Conservation (phyloP, 1,140 invertebrate species). For the Ceratosolen fusciceps region DNA sequence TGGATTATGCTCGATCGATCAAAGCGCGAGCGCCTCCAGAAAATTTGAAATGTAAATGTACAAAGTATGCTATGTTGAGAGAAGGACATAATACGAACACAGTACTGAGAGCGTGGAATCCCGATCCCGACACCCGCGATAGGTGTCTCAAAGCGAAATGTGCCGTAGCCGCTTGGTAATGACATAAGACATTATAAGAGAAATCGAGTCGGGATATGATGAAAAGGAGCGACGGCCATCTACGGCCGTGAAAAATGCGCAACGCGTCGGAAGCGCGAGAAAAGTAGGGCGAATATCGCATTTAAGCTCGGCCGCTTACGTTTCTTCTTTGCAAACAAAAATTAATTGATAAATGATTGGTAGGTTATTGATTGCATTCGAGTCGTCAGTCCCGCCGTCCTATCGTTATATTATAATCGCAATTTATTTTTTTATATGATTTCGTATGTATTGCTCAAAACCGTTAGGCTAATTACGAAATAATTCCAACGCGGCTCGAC, state of each 20-base stretch:
- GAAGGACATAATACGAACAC: constrained; percentile 38
- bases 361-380: too few relatives aligned
- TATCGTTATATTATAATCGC: too few relatives aligned
- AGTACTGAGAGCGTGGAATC: constrained; percentile 44
- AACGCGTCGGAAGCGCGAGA: neutral
- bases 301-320: too few relatives aligned
- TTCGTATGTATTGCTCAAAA: too few relatives aligned
- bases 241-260: neutral
- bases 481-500: too few relatives aligned
- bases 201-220: neutral
- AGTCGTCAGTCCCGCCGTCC: too few relatives aligned
- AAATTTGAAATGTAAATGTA: constrained; percentile 66
- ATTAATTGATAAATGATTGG: too few relatives aligned
- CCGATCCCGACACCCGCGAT: neutral
- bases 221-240: too few relatives aligned
- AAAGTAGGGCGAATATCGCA: neutral
- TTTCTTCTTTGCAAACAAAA: too few relatives aligned
- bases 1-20: constrained; percentile 55
- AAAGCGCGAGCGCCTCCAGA: constrained; percentile 46
- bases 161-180: constrained; percentile 3
- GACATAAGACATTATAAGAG: neutral
- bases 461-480: too few relatives aligned
- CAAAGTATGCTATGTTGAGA: constrained; percentile 58
- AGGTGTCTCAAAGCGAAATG: neutral
- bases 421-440: too few relatives aligned